These are phyloP conservation scores for Astreopora myriophthalma DNA, from an alignment of 64 coral and sea anemone genomes.

Conservation along the genomic window DNA sequence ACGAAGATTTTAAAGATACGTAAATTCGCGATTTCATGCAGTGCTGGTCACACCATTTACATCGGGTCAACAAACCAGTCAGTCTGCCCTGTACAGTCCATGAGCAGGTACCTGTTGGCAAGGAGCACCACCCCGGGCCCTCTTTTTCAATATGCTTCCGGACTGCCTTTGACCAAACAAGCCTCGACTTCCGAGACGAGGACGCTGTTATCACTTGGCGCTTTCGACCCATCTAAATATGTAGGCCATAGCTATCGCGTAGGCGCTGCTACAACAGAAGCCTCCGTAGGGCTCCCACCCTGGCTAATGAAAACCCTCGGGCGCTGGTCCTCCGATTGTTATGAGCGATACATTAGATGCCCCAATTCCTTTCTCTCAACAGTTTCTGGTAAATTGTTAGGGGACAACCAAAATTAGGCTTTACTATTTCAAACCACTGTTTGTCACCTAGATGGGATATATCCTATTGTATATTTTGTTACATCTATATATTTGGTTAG, in stretches of 20 bases:
- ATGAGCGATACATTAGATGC: constrained; percentile 17
- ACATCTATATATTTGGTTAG: background rate
- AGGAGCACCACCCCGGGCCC: background rate
- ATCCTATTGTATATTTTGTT: background rate
- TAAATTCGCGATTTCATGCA: no score
- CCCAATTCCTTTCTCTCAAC: background rate
- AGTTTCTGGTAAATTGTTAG: constrained; percentile 5
- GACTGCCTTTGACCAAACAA: constrained; percentile 35
- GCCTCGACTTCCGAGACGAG: constrained; percentile 18
- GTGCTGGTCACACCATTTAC: constrained; percentile 21
- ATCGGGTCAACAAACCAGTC: constrained; percentile 18
- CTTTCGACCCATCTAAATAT: background rate
- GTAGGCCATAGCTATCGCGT: constrained; percentile 9
- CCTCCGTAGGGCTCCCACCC: constrained; percentile 31
- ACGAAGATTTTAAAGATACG: no score
- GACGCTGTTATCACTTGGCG: background rate
- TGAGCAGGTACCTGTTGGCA: background rate
- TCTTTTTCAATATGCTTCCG: constrained; percentile 29
- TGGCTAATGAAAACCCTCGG: constrained; percentile 33
- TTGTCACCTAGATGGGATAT: no score
- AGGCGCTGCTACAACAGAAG: constrained; percentile 5
- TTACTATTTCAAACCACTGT: no score
- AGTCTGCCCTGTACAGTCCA: background rate
- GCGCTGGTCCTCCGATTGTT: constrained; percentile 17
- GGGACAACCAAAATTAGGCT: background rate